Evolutionary conservation across 92 coral and sea anemone genomes (phyloP).

Genomic region (Porites evermanni): DNA sequence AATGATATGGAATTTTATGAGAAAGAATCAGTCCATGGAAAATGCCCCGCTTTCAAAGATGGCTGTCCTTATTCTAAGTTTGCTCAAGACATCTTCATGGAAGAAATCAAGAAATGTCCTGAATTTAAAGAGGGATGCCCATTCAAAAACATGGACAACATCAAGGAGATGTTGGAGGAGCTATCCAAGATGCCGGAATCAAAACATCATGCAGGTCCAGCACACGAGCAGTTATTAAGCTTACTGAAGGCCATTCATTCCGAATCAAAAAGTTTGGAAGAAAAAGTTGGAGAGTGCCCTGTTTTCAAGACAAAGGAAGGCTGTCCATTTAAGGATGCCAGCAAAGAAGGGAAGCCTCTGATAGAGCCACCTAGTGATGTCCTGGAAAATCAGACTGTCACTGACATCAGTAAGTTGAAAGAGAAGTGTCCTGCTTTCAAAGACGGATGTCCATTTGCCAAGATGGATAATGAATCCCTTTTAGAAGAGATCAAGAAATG

Average conservation of each 20-base stretch:
- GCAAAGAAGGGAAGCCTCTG: slow-evolving; percentile 77
- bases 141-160: slow-evolving; percentile 72
- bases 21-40: slow-evolving; percentile 76
- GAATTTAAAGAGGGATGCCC: slow-evolving; percentile 85
- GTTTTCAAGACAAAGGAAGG: slow-evolving; percentile 79
- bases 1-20: slow-evolving; percentile 56
- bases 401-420: slow-evolving; percentile 77
- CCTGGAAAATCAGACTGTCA: slow-evolving; percentile 54
- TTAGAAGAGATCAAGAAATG: slow-evolving; percentile 87
- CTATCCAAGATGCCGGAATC: slow-evolving; percentile 79
- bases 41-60: slow-evolving; percentile 91
- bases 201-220: slow-evolving; percentile 72
- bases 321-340: slow-evolving; percentile 84
- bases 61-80: slow-evolving; percentile 92
- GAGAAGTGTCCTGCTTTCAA: slow-evolving; percentile 94
- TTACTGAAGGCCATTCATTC: slow-evolving; percentile 72
- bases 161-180: slow-evolving; percentile 72
- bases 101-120: slow-evolving; percentile 87
- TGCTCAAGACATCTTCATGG: slow-evolving; percentile 65
- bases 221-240: slow-evolving; percentile 70
- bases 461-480: slow-evolving; percentile 71
- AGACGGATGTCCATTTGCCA: slow-evolving; percentile 93
- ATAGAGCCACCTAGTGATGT: slow-evolving; percentile 77
- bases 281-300: slow-evolving; percentile 79
- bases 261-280: slow-evolving; percentile 73